These are phyloP conservation scores for Ephestia elutella DNA, from an alignment of 1,140 invertebrate species.

Conservation along the genomic window DNA sequence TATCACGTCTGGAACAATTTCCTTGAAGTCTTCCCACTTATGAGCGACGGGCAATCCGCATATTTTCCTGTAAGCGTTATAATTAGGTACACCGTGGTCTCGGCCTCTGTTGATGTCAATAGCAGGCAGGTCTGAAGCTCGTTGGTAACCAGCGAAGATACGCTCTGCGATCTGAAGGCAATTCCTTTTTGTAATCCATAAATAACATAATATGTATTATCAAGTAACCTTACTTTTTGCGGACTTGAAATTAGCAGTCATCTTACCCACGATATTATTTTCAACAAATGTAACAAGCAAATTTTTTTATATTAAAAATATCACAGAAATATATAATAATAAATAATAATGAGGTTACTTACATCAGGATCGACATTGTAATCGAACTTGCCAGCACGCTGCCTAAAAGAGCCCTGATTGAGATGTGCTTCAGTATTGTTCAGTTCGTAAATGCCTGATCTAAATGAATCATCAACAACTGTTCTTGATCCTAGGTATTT, in stretches of 20 bases:
- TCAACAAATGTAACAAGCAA: no score
- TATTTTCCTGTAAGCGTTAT: constrained; percentile 80
- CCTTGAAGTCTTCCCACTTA: constrained; percentile 74
- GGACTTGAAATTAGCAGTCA: no score
- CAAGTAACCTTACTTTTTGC: no score
- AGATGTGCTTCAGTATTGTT: constrained; percentile 31
- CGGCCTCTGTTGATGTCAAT: constrained; percentile 81
- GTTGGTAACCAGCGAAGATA: constrained; percentile 16
- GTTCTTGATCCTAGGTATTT: constrained; percentile 11
- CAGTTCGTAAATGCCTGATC: constrained; percentile 21
- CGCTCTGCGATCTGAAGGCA: constrained; percentile 26
- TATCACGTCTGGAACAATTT: constrained; percentile 28
- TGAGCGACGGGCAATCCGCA: constrained; percentile 73
- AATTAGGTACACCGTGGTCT: constrained; percentile 81
- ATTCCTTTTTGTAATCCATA: no score
- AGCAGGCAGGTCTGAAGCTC: constrained; percentile 23
- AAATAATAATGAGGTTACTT: no score
- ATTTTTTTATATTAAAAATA: no score
- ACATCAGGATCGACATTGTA: constrained; percentile 28
- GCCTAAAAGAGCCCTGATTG: constrained; percentile 20
- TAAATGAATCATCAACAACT: constrained; percentile 17
- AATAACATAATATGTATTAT: no score
- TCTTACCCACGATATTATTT: no score
- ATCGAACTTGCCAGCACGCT: constrained; percentile 22
- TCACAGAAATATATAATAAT: no score